Percentiles rank a stretch among this genome's conserved stretches.
Conservation (phyloP, 2,113 vertebrate species). For the Cygnus atratus region DNA sequence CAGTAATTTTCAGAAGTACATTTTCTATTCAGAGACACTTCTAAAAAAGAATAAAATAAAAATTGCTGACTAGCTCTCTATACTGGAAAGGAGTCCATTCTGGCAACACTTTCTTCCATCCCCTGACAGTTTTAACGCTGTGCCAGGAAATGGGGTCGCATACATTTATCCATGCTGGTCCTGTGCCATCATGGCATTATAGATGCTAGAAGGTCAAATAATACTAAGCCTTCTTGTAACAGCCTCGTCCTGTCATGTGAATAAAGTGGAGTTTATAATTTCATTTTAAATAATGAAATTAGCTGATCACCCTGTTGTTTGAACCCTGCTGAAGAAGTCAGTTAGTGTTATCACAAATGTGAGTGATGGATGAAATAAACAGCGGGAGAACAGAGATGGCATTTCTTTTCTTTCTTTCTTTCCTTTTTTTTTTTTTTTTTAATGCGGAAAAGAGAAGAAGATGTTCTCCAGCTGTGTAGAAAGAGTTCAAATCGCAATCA, state of each 20-base stretch:
- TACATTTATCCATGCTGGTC: background rate
- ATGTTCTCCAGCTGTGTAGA: constrained; percentile 13
- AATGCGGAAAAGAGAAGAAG: background rate
- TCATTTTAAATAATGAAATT: background rate
- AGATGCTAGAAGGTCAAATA: background rate
- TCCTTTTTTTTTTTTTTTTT: background rate
- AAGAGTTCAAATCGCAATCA: background rate
- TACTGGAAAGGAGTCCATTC: background rate
- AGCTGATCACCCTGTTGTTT: fast-evolving
- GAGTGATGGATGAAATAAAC: background rate
- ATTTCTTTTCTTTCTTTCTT: background rate
- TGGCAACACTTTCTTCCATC: background rate
- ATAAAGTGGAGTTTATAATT: background rate
- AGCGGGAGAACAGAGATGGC: background rate
- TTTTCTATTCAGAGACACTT: constrained; percentile 1
- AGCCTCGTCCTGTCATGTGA: background rate
- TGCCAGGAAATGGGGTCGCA: constrained; percentile 2
- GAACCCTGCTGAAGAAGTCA: background rate
- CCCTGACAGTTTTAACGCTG: background rate
- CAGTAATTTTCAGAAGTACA: background rate
- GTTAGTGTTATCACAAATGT: background rate
- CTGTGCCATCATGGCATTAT: background rate
- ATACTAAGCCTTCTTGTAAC: background rate
- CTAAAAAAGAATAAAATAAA: background rate
- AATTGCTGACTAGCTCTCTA: background rate